These are phyloP conservation scores for Callosobruchus maculatus DNA, from an alignment of 2,888 invertebrate species.

Conservation along the genomic window DNA sequence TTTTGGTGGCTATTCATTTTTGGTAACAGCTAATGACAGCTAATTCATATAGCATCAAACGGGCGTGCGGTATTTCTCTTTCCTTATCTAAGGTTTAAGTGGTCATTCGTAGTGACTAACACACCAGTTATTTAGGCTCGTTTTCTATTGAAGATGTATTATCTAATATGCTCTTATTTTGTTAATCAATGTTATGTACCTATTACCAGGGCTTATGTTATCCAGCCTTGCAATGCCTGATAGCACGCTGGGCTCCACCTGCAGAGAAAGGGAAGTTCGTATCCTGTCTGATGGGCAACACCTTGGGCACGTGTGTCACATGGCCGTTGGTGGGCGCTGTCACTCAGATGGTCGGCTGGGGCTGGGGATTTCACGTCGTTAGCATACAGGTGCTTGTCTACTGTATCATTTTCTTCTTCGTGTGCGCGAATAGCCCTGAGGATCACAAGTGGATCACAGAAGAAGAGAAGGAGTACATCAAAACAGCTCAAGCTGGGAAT, in stretches of 20 bases:
- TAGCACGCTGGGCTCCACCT: constrained; percentile 72
- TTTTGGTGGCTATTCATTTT: too few relatives aligned
- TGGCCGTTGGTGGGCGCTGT: constrained; percentile 66
- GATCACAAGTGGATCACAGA: constrained; percentile 61
- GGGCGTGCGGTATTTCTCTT: too few relatives aligned
- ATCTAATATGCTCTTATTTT: too few relatives aligned
- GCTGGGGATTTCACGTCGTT: constrained; percentile 64
- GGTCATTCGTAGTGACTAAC: too few relatives aligned
- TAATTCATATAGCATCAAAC: too few relatives aligned
- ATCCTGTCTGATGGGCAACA: constrained; percentile 69
- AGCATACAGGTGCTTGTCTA: constrained; percentile 56
- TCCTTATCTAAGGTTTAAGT: too few relatives aligned
- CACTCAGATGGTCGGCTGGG: constrained; percentile 63
- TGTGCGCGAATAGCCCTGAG: constrained; percentile 62
- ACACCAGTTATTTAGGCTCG: too few relatives aligned
- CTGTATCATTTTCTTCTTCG: constrained; percentile 58
- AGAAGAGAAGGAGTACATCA: constrained; percentile 61
- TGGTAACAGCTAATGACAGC: too few relatives aligned
- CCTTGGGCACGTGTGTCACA: constrained; percentile 66
- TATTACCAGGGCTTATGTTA: constrained; percentile 56
- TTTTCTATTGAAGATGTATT: too few relatives aligned
- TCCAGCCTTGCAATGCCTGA: constrained; percentile 61
- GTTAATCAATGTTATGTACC: too few relatives aligned
- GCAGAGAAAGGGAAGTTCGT: constrained; percentile 72
- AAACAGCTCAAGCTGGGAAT: constrained; percentile 27